phyloP scores from a whole-genome alignment of 1,140 invertebrate species.

The Copidosoma floridanum region DNA sequence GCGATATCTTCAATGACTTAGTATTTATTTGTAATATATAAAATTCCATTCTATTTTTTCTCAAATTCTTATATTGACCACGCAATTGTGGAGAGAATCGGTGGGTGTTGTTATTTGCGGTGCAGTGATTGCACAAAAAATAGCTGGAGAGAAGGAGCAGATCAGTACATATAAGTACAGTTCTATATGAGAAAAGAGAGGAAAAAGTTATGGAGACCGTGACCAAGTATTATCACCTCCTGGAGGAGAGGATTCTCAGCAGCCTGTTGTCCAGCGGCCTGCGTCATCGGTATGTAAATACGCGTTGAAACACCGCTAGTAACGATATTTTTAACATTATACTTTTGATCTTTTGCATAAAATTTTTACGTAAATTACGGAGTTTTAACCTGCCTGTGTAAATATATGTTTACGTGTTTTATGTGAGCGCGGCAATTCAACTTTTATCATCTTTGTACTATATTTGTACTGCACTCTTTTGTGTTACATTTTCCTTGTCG shows the following conservation, averaged over 20 bases:
- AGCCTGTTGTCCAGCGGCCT: conserved; percentile 23
- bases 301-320: neutral
- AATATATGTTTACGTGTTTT: no score
- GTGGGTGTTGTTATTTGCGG: no score
- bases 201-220: conserved; percentile 27
- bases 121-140: no score
- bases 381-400: conserved; percentile 28
- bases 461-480: neutral
- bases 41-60: no score
- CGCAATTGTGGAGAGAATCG: no score
- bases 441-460: neutral
- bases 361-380: neutral
- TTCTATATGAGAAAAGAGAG: neutral
- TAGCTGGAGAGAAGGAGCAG: no score
- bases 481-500: no score
- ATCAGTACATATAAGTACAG: no score
- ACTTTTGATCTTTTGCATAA: neutral
- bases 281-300: conserved; percentile 27
- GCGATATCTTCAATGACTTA: no score
- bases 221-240: conserved; percentile 14
- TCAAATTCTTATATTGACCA: no score
- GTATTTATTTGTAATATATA: no score
- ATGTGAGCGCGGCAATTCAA: no score
- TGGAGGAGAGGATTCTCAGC: conserved; percentile 26
- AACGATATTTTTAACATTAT: neutral